phyloP scores from a whole-genome alignment of 2,113 vertebrate genomes.

The Vimba vimba region DNA sequence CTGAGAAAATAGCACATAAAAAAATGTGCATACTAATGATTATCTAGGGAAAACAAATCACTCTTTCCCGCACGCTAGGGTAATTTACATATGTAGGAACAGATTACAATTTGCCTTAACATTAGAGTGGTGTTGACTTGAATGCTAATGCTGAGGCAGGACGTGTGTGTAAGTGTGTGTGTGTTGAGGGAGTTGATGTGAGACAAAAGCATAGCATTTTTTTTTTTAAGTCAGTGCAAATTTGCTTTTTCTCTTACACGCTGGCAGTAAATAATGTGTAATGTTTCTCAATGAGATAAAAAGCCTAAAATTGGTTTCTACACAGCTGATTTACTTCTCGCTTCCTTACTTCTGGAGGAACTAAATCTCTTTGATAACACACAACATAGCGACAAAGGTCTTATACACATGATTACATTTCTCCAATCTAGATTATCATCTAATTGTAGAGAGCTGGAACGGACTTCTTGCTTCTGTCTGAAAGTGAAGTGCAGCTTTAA shows the following conservation, averaged over 20 bases:
- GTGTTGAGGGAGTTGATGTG: not conserved
- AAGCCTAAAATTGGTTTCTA: slow-evolving; percentile 67
- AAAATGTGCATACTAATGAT: slow-evolving; percentile 40
- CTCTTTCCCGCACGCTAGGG: slow-evolving; percentile 37
- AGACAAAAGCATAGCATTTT: slow-evolving; percentile 3
- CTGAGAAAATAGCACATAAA: slow-evolving; percentile 15
- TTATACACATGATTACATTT: not conserved
- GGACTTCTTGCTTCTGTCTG: not conserved
- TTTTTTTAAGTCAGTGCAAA: slow-evolving; percentile 16
- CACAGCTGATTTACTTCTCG: slow-evolving; percentile 65
- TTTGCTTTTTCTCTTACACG: not conserved
- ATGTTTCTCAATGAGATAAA: slow-evolving; percentile 72
- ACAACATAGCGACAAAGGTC: not conserved
- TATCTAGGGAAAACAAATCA: slow-evolving; percentile 48
- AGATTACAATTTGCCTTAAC: slow-evolving; percentile 61
- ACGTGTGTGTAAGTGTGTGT: not conserved
- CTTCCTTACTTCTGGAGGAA: not conserved
- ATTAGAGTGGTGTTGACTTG: slow-evolving; percentile 51
- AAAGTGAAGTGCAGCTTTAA: not conserved
- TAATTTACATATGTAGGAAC: slow-evolving; percentile 61
- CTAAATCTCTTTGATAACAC: slow-evolving; percentile 11
- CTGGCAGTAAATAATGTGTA: slow-evolving; percentile 59
- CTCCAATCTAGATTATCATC: not conserved
- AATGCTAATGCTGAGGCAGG: slow-evolving; percentile 42
- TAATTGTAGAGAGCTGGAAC: not conserved